Conservation (phyloP, 2,888 invertebrate genomes). For the Archips crataeganus region DNA sequence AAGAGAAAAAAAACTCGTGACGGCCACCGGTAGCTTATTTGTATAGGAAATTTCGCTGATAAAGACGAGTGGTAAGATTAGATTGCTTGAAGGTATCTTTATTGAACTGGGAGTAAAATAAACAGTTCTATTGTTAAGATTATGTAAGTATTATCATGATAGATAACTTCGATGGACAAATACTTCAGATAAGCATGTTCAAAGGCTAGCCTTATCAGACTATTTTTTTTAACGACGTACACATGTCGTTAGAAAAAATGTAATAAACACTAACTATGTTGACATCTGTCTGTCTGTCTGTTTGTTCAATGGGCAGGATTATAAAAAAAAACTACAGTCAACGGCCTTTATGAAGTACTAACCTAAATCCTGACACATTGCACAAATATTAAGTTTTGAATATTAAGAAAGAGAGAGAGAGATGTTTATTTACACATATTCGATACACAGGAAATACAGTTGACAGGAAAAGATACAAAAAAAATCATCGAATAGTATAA, state of each 20-base stretch:
- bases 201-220: not conserved
- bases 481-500: too few species aligned
- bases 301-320: not conserved
- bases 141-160: conserved; percentile 4
- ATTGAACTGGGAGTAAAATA: not conserved
- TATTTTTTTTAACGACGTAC: not conserved
- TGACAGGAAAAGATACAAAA: too few species aligned
- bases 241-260: too few species aligned
- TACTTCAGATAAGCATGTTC: not conserved
- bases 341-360: too few species aligned
- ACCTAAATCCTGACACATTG: too few species aligned
- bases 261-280: too few species aligned
- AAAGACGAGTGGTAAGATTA: conserved; percentile 28
- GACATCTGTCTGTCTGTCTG: not conserved
- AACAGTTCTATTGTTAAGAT: not conserved
- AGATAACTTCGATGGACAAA: not conserved
- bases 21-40: conserved; percentile 11
- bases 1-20: conserved; percentile 13
- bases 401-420: too few species aligned
- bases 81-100: conserved; percentile 13
- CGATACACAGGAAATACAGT: too few species aligned
- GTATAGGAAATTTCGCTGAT: conserved; percentile 22
- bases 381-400: too few species aligned
- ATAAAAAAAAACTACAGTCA: not conserved
- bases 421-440: too few species aligned